These are phyloP conservation scores for Diuraphis noxia DNA, from an alignment of 1,140 invertebrate genomes.

Conservation along the genomic window DNA sequence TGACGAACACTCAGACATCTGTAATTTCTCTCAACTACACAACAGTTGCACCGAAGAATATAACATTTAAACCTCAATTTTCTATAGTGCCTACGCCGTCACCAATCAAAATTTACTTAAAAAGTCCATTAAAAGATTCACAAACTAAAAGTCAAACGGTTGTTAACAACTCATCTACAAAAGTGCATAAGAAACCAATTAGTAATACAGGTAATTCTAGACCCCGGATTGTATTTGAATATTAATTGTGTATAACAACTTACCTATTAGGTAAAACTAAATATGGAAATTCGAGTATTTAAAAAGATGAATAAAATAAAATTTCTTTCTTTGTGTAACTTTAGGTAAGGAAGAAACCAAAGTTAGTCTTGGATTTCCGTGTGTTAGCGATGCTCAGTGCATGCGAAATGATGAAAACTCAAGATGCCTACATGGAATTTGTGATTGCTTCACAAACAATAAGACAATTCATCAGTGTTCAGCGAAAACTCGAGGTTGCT, in stretches of 20 bases:
- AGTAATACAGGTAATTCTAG: not conserved
- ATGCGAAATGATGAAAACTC: slow-evolving; percentile 76
- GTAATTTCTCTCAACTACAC: not conserved
- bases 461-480: slow-evolving; percentile 65
- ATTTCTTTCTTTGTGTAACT: not conserved
- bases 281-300: not conserved
- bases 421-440: slow-evolving; percentile 74
- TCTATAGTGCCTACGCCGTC: not conserved
- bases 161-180: not conserved
- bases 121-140: slow-evolving; percentile 13
- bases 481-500: slow-evolving; percentile 74
- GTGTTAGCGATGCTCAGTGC: slow-evolving; percentile 77
- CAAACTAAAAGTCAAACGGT: slow-evolving; percentile 12
- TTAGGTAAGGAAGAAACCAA: slow-evolving; percentile 60
- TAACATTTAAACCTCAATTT: not conserved
- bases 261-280: not conserved
- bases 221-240: not conserved
- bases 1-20: not conserved
- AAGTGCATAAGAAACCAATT: slow-evolving; percentile 20
- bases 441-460: slow-evolving; percentile 72
- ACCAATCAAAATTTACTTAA: slow-evolving; percentile 18
- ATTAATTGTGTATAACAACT: not conserved
- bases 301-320: not conserved
- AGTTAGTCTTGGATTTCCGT: slow-evolving; percentile 76
- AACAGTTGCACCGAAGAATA: not conserved